Percentiles rank a stretch among this genome's conserved stretches.
phyloP scores from a whole-genome alignment of 2,888 invertebrate species.

The Drosophila birchii region DNA sequence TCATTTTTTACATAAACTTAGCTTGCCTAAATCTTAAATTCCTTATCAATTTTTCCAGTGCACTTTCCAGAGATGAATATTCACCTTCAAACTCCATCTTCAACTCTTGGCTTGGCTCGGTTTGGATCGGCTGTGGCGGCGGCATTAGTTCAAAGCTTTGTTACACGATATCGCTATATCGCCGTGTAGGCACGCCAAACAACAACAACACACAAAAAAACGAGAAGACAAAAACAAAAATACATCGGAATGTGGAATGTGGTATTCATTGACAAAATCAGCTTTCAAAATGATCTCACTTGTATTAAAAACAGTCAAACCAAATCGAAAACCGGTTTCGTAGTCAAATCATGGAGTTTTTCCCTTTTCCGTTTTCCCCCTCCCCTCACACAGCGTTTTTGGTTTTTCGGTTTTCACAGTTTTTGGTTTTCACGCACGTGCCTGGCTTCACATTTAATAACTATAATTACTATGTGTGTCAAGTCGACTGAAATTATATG shows the following conservation, averaged over 20 bases:
- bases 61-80: constrained; percentile 35
- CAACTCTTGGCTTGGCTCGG: constrained; percentile 12
- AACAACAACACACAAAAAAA: constrained; percentile 21
- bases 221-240: constrained; percentile 33
- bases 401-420: constrained; percentile 16
- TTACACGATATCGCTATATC: constrained; percentile 61
- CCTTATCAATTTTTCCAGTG: constrained; percentile 2
- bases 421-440: constrained; percentile 50
- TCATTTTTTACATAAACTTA: background rate
- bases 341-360: constrained; percentile 81
- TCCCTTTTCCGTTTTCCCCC: constrained; percentile 26
- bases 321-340: constrained; percentile 86
- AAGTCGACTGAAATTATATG: constrained; percentile 63
- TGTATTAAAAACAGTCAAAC: constrained; percentile 85
- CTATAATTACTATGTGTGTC: constrained; percentile 74
- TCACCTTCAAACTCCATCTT: constrained; percentile 52
- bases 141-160: constrained; percentile 82
- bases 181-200: constrained; percentile 50
- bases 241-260: constrained; percentile 79
- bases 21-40: background rate
- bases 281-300: constrained; percentile 86
- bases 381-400: constrained; percentile 18
- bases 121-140: constrained; percentile 59
- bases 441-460: constrained; percentile 69
- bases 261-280: constrained; percentile 85